Percentiles rank a stretch among this genome's conserved stretches.
Evolutionary conservation across 2,888 invertebrate genomes (phyloP).

Genomic region (Synergus itoensis): DNA sequence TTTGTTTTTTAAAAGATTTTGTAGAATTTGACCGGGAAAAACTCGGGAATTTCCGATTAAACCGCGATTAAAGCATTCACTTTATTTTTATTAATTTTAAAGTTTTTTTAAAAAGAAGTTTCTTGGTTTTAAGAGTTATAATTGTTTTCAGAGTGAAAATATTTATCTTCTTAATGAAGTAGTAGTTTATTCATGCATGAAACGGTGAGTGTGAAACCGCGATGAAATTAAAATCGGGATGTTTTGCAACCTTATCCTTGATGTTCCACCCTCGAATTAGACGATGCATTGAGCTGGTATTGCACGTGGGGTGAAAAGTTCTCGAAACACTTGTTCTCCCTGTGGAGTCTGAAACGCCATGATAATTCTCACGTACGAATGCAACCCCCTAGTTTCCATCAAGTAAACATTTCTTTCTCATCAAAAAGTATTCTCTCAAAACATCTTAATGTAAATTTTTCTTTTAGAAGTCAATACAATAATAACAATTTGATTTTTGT

Average conservation of each 20-base stretch:
- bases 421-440: not conserved
- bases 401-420: not conserved
- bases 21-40: too few relatives aligned
- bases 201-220: not conserved
- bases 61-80: too few relatives aligned
- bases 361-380: not conserved
- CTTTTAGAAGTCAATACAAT: not conserved
- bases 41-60: too few relatives aligned
- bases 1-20: too few relatives aligned
- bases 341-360: conserved; percentile 40
- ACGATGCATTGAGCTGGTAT: conserved; percentile 55
- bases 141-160: not conserved
- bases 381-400: not conserved
- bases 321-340: conserved; percentile 57
- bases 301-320: conserved; percentile 42
- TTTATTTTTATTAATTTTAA: too few relatives aligned
- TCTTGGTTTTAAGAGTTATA: not conserved
- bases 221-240: not conserved
- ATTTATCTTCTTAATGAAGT: not conserved
- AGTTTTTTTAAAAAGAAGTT: too few relatives aligned
- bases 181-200: not conserved
- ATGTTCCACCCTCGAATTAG: conserved; percentile 51
- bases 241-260: not conserved
- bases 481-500: not conserved
- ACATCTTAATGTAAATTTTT: not conserved